phyloP scores from a whole-genome alignment of 2,797 vertebrate genomes.

The Balearica regulorum region DNA sequence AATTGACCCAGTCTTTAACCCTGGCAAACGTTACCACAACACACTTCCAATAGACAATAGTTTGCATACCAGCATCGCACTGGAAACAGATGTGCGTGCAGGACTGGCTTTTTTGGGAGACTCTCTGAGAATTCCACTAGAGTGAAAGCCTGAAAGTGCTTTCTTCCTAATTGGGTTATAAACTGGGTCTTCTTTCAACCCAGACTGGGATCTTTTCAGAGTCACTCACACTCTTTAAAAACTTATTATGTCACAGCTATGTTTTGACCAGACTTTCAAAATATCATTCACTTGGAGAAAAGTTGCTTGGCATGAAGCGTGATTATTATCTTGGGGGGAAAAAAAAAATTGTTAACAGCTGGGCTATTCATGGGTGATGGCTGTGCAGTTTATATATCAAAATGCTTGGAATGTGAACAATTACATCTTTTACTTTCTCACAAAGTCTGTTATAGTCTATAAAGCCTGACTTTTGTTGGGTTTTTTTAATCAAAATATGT shows the following conservation, averaged over 20 bases:
- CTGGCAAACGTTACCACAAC: conserved; percentile 84
- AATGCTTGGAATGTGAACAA: conserved; percentile 91
- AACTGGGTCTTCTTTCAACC: conserved; percentile 58
- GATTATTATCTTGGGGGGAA: conserved; percentile 84
- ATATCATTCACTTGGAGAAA: conserved; percentile 70
- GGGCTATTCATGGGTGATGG: conserved; percentile 80
- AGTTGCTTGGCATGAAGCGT: conserved; percentile 84
- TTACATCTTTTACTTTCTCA: conserved; percentile 89
- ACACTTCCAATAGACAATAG: conserved; percentile 85
- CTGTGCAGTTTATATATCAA: conserved; percentile 88
- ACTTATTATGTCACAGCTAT: conserved; percentile 68
- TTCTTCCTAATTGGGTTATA: conserved; percentile 64
- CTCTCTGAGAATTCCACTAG: conserved; percentile 51
- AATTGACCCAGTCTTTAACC: conserved; percentile 87
- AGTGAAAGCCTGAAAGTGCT: conserved; percentile 50
- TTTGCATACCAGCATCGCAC: conserved; percentile 81
- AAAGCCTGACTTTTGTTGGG: conserved; percentile 57
- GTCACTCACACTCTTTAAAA: conserved; percentile 40
- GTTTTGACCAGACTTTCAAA: conserved; percentile 72
- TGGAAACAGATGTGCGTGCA: conserved; percentile 81
- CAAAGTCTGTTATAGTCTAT: conserved; percentile 73
- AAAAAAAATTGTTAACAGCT: conserved; percentile 92
- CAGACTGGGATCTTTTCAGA: conserved; percentile 34
- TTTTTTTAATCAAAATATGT: conserved; percentile 72
- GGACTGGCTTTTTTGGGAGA: conserved; percentile 57